A percentile compares a stretch with the other conserved stretches of the same genome.
These are phyloP conservation scores for Drosophila sproati DNA, from an alignment of 1,140 invertebrate species.

Conservation along the genomic window DNA sequence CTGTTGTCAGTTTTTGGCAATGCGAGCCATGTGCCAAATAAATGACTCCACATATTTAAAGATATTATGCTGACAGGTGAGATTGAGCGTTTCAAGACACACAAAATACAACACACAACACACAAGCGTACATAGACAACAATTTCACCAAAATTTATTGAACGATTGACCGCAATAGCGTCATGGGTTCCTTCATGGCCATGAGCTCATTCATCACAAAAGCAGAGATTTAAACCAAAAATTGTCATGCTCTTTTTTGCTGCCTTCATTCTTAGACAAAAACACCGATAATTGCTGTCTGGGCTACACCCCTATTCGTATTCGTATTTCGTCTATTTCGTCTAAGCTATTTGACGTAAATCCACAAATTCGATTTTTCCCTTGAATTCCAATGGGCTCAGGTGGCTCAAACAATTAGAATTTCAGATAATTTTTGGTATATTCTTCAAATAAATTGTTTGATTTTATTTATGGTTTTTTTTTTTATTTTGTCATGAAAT, in stretches of 20 bases:
- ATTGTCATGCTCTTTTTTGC: not conserved
- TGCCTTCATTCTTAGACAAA: not conserved
- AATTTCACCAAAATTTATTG: conserved; percentile 48
- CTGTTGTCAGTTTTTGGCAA: conserved; percentile 67
- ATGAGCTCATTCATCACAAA: conserved; percentile 58
- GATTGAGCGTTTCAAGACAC: conserved; percentile 42
- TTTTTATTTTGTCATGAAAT: too few species aligned
- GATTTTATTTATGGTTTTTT: too few species aligned
- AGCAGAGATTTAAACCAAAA: not conserved
- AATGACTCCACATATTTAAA: conserved; percentile 80
- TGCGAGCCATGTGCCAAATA: conserved; percentile 71
- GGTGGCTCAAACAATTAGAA: too few species aligned
- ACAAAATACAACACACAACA: not conserved
- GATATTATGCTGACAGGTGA: conserved; percentile 72
- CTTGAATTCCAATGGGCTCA: not conserved
- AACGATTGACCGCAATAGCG: conserved; percentile 59
- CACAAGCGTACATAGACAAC: not conserved
- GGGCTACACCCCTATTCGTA: not conserved
- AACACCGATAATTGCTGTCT: not conserved
- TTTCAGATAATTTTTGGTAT: too few species aligned
- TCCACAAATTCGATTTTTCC: not conserved
- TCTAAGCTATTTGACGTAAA: not conserved
- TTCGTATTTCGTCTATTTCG: not conserved
- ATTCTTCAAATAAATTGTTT: too few species aligned
- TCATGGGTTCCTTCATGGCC: conserved; percentile 59